Conservation (phyloP, 2,113 vertebrate species). For the Brachypteracias leptosomus region DNA sequence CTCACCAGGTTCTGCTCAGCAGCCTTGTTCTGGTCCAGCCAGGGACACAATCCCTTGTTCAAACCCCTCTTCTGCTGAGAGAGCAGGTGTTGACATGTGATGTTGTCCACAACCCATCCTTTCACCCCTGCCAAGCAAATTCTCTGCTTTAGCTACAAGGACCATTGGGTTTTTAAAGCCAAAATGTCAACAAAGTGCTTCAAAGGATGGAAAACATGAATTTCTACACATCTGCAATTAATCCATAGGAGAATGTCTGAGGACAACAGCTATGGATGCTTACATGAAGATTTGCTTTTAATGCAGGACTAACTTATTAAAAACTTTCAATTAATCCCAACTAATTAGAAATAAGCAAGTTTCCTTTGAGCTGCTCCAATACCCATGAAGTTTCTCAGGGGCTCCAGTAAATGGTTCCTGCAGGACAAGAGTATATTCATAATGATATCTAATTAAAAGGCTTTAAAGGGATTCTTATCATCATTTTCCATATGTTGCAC, state of each 20-base stretch:
- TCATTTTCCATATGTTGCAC: neutral
- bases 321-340: neutral
- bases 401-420: neutral
- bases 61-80: neutral
- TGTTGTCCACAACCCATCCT: neutral
- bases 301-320: neutral
- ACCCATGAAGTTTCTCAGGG: neutral
- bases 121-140: neutral
- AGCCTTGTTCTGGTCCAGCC: neutral
- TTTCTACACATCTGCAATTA: neutral
- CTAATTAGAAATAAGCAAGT: neutral
- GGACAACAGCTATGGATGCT: neutral
- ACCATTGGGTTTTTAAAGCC: neutral
- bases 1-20: neutral
- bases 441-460: neutral
- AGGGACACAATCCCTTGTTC: neutral
- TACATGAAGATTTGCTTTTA: neutral
- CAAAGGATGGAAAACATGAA: neutral
- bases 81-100: accelerated
- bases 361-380: neutral
- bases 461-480: slow-evolving; percentile 1
- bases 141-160: neutral
- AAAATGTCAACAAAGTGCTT: neutral
- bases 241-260: neutral
- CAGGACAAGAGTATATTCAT: neutral